Base-by-base conservation (phyloP, 2,797 vertebrate species). In the Arrhamphus sclerolepis region DNA sequence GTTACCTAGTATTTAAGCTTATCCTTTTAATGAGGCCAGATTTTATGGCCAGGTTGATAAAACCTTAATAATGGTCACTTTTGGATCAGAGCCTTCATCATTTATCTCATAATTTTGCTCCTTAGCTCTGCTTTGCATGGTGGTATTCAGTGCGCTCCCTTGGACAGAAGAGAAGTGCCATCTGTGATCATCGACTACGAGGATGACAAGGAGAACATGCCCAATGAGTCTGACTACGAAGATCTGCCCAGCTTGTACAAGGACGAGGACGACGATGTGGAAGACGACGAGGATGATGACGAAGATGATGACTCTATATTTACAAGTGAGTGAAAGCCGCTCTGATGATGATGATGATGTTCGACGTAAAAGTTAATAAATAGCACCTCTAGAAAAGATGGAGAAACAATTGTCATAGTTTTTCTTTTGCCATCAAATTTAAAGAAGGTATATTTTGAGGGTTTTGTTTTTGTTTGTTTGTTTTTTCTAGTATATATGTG, bases 161-260 rank as follows among this genome's bases (percentile, higher is more conserved):
- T 95, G 64, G 96, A 97, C 80, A 92, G 95, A 80, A 92, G 95
- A 91, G 94, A 97, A 90, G 93, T 96, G 80, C 96, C 96, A 74
- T 95, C 96, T 2, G 95, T 96, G 88, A 95, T 97, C 87, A 95
- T 98, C 42, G 95, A 98, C 89, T 97, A 95, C 2, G 96, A 98
- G 75, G 96, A 98, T 26, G 95, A 99, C 90, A 99, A 99, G 90
- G 97, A 99, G 92, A 99, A 99, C 87, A 92, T 98, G 94, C 97
- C 97, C 89, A 94, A 94, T 42, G 96, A 98, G 85, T 91, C 92
- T 0, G 94, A 97, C 88, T 99, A 98, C 0, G 96, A 98, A 87
- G 97, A 99, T 73, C 92, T 96, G 70, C 95, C 96, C 81, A 96
- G 95, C 88, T 95, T 98, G 77, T 98, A 98, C 67, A 89, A 95